Base-by-base conservation (phyloP, 1,140 invertebrate genomes). In the Andricus grossulariae region DNA sequence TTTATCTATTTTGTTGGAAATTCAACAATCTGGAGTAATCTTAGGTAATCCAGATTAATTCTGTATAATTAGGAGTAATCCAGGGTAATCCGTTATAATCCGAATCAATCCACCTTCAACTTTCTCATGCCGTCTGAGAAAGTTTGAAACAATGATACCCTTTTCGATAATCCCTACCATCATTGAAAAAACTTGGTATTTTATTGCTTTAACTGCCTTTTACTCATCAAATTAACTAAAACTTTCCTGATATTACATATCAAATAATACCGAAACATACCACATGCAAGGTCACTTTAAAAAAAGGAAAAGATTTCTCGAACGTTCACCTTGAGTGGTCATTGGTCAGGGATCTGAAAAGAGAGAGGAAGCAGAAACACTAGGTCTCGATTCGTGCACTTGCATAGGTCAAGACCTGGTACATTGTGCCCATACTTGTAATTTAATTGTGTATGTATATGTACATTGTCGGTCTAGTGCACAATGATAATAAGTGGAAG, bases 401-500 rank as follows among this genome's bases (percentile, higher is more conserved):
- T 78, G 70, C 57, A 75, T 51, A 70, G 83, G 84, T 85, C 85
- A 50, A 10, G 82, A 85, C 80, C 84, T 60, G 78, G 78, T 70
- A 74, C 32, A 73, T 74, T 82, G 82, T 75, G 66, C 77, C 81
- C 75, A 85, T 84, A 77, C 79, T 76, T 78, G 55, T 55, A 55
- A 55, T 55, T 18, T 55, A 78, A 74, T 57, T 71, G 52, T 71
- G 75, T 76, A 50, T 77, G 73, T 81, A 73, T 74, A 77, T 76
- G 55, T 15, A 75, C 71, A 82, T 80, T 73, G 77, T 66, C 71
- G 72, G 74, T 54, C 78, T 79, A 71, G 78, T 80, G 81, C 75
- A 80, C 79, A 82, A 80, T 80, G 77, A 82, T 84, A 71, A 79
- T 78, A 76, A 84, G 79, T 82, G 79, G 80, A 82, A 82, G 72